Percentiles rank a stretch among this genome's conserved stretches.
Evolutionary conservation across 2,113 vertebrate genomes (phyloP).

Genomic region (Ciconia boyciana): DNA sequence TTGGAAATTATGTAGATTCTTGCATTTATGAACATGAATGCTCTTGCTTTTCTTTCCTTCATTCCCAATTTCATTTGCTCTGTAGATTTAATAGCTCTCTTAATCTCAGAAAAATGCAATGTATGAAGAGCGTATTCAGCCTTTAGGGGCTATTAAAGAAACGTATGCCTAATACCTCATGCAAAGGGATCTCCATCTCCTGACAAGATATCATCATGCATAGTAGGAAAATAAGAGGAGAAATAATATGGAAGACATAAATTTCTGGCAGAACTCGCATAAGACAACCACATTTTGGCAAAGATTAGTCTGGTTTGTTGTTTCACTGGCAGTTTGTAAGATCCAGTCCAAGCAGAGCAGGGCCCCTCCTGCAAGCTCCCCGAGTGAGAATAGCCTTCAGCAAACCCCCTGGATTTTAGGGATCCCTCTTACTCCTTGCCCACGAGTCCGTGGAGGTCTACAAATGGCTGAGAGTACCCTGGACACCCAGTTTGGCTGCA

Average conservation of each 20-base stretch:
- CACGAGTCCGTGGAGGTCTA: not conserved
- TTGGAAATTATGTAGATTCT: slow-evolving; percentile 67
- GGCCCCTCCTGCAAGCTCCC: not conserved
- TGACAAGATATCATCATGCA: not conserved
- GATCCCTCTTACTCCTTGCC: not conserved
- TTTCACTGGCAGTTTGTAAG: not conserved
- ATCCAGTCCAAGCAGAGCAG: not conserved
- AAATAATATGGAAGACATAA: slow-evolving; percentile 15
- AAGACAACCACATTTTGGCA: not conserved
- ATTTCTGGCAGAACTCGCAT: not conserved
- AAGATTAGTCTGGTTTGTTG: not conserved
- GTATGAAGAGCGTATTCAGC: not conserved
- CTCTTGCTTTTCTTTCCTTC: slow-evolving; percentile 50
- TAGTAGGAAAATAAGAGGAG: not conserved
- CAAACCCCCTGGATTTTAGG: not conserved
- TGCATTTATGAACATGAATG: slow-evolving; percentile 49
- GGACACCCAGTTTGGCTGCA: not conserved
- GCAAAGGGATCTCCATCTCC: not conserved
- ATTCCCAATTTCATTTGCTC: slow-evolving; percentile 51
- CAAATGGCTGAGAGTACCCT: not conserved
- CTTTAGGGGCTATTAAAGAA: slow-evolving; percentile 40
- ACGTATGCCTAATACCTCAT: not conserved
- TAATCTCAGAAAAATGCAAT: slow-evolving; percentile 52
- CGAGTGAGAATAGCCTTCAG: not conserved
- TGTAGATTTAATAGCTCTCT: slow-evolving; percentile 54